These are phyloP conservation scores for Brenthis ino DNA, from an alignment of 2,888 invertebrate genomes.

Conservation along the genomic window DNA sequence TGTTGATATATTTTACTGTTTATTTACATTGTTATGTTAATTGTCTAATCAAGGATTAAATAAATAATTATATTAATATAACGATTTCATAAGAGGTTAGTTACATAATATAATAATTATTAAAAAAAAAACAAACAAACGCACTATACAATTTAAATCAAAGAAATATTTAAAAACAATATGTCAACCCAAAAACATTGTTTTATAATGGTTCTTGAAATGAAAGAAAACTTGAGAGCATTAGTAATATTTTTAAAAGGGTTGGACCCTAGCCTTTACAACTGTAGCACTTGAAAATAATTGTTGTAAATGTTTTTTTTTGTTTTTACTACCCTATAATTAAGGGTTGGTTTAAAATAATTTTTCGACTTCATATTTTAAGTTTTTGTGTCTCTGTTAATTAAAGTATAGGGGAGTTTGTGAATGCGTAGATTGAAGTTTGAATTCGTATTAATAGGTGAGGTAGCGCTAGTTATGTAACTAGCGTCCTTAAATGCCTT, in stretches of 20 bases:
- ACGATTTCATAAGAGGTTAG: background rate
- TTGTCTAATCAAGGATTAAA: too few species aligned
- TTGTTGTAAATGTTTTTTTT: constrained; percentile 19
- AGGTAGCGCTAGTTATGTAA: too few species aligned
- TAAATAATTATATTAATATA: too few species aligned
- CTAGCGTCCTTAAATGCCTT: too few species aligned
- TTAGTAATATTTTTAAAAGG: constrained; percentile 37
- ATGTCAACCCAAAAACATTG: constrained; percentile 19
- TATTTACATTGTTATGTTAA: too few species aligned
- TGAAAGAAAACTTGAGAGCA: constrained; percentile 26
- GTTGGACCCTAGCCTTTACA: constrained; percentile 1
- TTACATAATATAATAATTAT: background rate
- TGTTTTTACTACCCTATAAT: constrained; percentile 17
- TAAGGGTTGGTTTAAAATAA: constrained; percentile 8
- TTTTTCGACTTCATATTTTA: constrained; percentile 14
- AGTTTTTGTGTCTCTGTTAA: constrained; percentile 5
- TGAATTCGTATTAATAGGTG: too few species aligned
- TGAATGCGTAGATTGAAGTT: too few species aligned
- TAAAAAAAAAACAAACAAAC: constrained; percentile 4
- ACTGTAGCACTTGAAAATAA: constrained; percentile 16
- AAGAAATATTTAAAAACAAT: constrained; percentile 15
- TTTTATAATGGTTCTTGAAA: constrained; percentile 13
- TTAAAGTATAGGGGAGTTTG: constrained; percentile 6
- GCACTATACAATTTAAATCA: constrained; percentile 6
- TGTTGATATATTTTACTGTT: too few species aligned